Percentiles rank a stretch among this genome's conserved stretches.
Evolutionary conservation across 2,113 vertebrate genomes (phyloP).

Genomic region (Forbesichthys papilliferus): DNA sequence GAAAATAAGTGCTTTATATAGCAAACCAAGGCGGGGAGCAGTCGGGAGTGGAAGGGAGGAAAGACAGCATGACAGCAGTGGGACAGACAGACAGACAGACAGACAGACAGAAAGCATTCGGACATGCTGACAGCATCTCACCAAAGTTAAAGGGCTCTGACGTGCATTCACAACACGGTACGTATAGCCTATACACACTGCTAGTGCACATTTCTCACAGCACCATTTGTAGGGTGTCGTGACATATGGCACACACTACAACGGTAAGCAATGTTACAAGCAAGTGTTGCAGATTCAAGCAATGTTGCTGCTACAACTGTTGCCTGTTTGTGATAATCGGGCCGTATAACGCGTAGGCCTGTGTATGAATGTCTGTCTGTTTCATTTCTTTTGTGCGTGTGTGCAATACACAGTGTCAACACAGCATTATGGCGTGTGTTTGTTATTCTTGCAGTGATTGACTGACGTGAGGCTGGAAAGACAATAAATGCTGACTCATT

Average conservation of each 20-base stretch:
- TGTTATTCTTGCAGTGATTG: not conserved
- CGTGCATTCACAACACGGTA: not conserved
- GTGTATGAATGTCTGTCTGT: too few relatives aligned
- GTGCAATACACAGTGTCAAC: not conserved
- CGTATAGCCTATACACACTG: not conserved
- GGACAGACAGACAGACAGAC: too few relatives aligned
- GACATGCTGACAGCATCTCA: not conserved
- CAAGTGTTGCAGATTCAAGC: not conserved
- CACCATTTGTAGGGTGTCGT: slow-evolving; percentile 18
- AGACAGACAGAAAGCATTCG: not conserved
- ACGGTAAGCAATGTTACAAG: not conserved
- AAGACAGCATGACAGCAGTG: not conserved
- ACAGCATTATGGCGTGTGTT: not conserved
- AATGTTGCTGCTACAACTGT: not conserved
- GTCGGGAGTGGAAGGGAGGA: not conserved
- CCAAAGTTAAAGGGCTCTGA: not conserved
- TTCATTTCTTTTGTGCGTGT: not conserved
- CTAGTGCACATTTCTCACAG: slow-evolving; percentile 20
- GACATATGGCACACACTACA: not conserved
- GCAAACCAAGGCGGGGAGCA: not conserved
- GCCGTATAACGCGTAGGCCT: too few relatives aligned
- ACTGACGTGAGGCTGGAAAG: not conserved
- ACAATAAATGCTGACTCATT: not conserved
- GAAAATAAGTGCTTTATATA: too few relatives aligned
- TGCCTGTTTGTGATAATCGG: not conserved